Evolutionary conservation across 2,797 vertebrate genomes (phyloP).

Genomic region (Toxotes lorentzi): DNA sequence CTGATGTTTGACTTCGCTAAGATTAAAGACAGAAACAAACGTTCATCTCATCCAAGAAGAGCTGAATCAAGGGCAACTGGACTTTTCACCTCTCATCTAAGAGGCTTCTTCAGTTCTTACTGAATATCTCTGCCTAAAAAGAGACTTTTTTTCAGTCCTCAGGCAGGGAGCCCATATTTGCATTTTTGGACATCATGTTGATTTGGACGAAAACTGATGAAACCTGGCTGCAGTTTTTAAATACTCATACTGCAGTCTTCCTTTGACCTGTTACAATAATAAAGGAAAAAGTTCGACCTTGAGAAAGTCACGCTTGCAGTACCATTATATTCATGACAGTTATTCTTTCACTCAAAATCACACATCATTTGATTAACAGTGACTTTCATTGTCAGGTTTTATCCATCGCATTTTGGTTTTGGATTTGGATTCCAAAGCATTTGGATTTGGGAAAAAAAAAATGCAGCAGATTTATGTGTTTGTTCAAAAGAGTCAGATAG

Average conservation of each 20-base stretch:
- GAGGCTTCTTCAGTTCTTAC: no score
- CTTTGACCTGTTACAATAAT: neutral
- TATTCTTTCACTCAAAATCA: neutral
- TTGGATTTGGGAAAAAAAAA: conserved; percentile 27
- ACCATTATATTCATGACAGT: neutral
- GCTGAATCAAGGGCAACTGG: no score
- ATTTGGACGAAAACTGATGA: neutral
- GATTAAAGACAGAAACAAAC: neutral
- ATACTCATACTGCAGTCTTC: neutral
- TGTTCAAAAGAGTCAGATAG: conserved; percentile 20
- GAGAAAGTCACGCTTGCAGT: neutral
- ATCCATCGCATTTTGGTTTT: neutral
- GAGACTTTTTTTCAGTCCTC: neutral
- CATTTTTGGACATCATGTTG: neutral
- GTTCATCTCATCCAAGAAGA: no score
- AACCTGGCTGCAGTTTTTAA: neutral
- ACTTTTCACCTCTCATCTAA: no score
- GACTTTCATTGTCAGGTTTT: neutral
- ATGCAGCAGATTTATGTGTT: conserved; percentile 24
- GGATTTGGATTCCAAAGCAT: conserved; percentile 22
- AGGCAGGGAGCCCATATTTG: neutral
- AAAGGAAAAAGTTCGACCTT: neutral
- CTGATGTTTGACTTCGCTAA: neutral
- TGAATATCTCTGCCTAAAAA: neutral
- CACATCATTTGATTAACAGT: conserved; percentile 9